Evolutionary conservation across 2,797 vertebrate species (phyloP), one percentile per base, ranked within the genome.

Genomic region (Fratercula arctica): DNA sequence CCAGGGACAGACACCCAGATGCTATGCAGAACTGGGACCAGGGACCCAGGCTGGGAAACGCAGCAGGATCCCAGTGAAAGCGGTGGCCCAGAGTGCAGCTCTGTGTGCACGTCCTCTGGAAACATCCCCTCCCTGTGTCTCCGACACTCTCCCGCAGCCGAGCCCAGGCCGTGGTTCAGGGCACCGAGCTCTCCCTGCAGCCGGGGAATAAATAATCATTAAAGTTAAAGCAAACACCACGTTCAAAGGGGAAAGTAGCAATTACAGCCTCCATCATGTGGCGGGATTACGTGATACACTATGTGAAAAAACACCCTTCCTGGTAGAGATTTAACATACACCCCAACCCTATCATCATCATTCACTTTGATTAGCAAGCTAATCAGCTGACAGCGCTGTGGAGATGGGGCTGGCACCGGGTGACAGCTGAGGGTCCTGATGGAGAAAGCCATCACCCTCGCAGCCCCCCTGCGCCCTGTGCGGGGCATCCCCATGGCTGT

Each of bases 81-180:
- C 3, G 0, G 1, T 4, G 4, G 1, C 24, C 53, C 3, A 0
- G 4, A 43, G 23, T 1, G 0, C 1, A 43, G 18, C 16, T 79
- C n/a, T 8, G 8, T 10, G 3, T 3, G 1, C 25, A 5, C 2
- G 0, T n/a, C 43, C 48, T 72, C 33, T 60, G 19, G 16, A 35
- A 57, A 17, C 15, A 23, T 10, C 26, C 33, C 4, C 29, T 57
- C 12, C 61, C 81, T 6, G 39, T 13, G 6, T 73, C 72, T 25
- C 70, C 43, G 6, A 28, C 53, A 28, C 16, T 24, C 46, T 67
- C 31, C 9, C 0, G 2, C 6, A 14, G 31, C 33, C 0, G 0
- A 48, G 11, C 21, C 1, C 0, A 35, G 48, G 4, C 59, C 7
- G 10, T 3, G 15, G 21, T 15, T 16, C 19, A 28, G 89, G 60